Percentiles rank a stretch among this genome's conserved stretches.
phyloP scores from a whole-genome alignment of 2,113 vertebrate species.

The Notothenia rossii region DNA sequence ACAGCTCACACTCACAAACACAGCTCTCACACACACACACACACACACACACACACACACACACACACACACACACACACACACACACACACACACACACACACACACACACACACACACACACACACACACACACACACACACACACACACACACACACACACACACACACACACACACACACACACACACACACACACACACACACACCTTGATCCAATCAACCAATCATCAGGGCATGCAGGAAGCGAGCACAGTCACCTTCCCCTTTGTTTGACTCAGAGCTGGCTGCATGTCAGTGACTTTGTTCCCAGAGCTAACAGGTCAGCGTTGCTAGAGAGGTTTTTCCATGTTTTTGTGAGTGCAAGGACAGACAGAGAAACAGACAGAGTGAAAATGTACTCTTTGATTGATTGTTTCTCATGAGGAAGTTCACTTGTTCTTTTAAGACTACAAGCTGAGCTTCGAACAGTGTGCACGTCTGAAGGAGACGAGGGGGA shows the following conservation, averaged over 20 bases:
- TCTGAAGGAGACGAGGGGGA: background rate
- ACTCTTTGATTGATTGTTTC: background rate
- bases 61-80: conserved; percentile 12
- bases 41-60: background rate
- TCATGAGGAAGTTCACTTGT: conserved; percentile 13
- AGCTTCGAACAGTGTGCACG: background rate
- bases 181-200: conserved; percentile 12
- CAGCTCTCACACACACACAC: conserved; percentile 4
- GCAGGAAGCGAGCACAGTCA: conserved; percentile 20
- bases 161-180: background rate
- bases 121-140: conserved; percentile 17
- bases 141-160: conserved; percentile 5
- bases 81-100: background rate
- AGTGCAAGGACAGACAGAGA: background rate
- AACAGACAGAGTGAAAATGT: background rate
- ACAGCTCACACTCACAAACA: conserved; percentile 29
- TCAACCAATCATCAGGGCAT: conserved; percentile 40
- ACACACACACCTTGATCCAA: conserved; percentile 45
- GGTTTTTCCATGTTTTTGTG: background rate
- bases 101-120: background rate
- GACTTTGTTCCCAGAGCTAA: background rate
- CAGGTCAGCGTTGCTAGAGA: conserved; percentile 10
- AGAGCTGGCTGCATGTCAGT: background rate
- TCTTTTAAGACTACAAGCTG: conserved; percentile 14
- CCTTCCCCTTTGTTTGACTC: conserved; percentile 29